Evolutionary conservation across 2,113 vertebrate species (phyloP).

Genomic region (Gadus chalcogrammus): DNA sequence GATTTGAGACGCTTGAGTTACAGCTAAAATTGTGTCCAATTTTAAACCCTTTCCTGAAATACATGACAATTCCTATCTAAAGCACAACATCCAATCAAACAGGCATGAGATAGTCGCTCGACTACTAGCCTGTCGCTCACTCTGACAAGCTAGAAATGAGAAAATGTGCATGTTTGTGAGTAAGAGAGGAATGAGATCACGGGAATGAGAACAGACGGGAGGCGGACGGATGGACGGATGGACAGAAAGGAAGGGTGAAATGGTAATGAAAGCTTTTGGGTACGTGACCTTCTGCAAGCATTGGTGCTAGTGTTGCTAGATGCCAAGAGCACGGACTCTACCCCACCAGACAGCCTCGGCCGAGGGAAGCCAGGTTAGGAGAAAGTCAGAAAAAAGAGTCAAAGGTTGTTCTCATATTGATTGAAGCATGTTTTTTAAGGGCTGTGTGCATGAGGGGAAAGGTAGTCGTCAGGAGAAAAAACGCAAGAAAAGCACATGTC

Average conservation of each 20-base stretch:
- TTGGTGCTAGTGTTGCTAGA: conserved; percentile 17
- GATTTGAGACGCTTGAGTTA: no score
- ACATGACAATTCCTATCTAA: no score
- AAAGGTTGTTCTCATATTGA: conserved; percentile 2
- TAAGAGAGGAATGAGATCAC: conserved; percentile 4
- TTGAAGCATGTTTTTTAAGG: conserved; percentile 15
- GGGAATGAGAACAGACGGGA: neutral
- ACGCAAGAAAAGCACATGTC: neutral
- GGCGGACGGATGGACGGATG: conserved; percentile 1
- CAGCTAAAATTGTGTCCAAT: no score
- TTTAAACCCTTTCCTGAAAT: no score
- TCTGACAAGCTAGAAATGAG: neutral
- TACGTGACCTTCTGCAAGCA: conserved; percentile 47
- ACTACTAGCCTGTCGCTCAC: no score
- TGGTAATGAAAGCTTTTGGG: conserved; percentile 40
- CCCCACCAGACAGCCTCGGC: neutral
- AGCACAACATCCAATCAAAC: no score
- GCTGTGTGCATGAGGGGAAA: neutral
- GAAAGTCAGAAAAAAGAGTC: neutral
- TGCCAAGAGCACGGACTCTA: conserved; percentile 17
- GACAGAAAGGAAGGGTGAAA: conserved; percentile 4
- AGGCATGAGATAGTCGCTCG: no score
- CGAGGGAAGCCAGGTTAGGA: neutral
- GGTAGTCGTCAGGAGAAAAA: neutral
- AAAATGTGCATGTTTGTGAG: neutral